Evolutionary conservation across 2,113 vertebrate genomes (phyloP).

Genomic region (Equus quagga): DNA sequence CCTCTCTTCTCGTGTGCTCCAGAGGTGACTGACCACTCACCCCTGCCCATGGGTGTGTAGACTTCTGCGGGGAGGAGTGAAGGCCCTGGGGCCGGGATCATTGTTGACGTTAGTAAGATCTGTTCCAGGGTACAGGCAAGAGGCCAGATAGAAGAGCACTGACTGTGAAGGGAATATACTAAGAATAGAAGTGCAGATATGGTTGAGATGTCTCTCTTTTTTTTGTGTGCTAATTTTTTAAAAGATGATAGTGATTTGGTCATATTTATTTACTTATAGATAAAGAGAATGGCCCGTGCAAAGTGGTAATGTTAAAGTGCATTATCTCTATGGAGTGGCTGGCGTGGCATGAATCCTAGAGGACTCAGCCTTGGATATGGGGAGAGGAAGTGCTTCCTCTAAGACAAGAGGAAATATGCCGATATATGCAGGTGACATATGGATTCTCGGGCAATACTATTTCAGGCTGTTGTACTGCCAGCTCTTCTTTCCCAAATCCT

Average conservation of each 20-base stretch:
- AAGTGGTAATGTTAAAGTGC: background rate
- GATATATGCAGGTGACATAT: no score
- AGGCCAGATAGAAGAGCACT: background rate
- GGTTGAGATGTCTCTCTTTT: background rate
- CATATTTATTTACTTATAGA: background rate
- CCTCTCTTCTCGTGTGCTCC: background rate
- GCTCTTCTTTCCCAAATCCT: background rate
- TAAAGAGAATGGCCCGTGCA: background rate
- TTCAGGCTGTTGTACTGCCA: background rate
- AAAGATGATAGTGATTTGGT: background rate
- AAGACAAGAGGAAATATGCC: background rate
- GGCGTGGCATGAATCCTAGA: background rate
- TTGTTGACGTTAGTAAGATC: no score
- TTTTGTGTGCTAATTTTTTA: background rate
- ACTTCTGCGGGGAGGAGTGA: no score
- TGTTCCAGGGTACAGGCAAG: background rate
- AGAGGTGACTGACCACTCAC: background rate
- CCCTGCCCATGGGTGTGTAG: no score
- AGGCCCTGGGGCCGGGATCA: background rate
- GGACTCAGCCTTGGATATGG: background rate
- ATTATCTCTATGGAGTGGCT: background rate
- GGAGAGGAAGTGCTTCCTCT: background rate
- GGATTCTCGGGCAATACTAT: accelerated
- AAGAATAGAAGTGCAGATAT: background rate
- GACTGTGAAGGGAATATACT: background rate